phyloP scores from a whole-genome alignment of 2,888 invertebrate species.

The Amiota communis region DNA sequence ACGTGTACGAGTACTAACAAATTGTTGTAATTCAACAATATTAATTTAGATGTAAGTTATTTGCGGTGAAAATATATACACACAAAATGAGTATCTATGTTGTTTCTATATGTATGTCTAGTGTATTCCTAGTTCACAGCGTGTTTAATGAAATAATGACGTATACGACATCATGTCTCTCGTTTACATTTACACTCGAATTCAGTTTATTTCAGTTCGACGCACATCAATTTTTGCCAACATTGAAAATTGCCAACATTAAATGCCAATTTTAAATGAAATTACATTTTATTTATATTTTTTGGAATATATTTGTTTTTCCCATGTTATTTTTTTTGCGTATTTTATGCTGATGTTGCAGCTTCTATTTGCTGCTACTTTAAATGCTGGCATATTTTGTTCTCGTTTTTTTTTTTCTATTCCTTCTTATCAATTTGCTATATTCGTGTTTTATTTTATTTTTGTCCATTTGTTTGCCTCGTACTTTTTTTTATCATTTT shows the following conservation, averaged over 20 bases:
- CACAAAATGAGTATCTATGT: background rate
- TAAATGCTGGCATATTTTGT: background rate
- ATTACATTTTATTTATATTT: constrained; percentile 1
- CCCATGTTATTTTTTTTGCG: no score
- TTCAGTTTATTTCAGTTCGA: background rate
- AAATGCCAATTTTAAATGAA: constrained; percentile 16
- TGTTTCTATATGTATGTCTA: background rate
- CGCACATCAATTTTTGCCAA: background rate
- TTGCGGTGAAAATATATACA: background rate
- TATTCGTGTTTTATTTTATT: background rate
- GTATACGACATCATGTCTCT: constrained; percentile 22
- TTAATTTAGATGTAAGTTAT: constrained; percentile 22
- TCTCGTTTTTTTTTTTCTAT: background rate
- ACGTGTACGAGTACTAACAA: no score
- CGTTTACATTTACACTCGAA: background rate
- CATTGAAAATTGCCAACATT: background rate
- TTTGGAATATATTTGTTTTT: no score
- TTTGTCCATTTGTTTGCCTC: background rate
- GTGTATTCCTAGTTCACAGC: constrained; percentile 39
- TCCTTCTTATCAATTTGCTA: background rate
- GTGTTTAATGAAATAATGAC: constrained; percentile 56
- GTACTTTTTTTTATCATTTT: constrained; percentile 38
- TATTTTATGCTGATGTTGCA: background rate
- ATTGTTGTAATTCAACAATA: constrained; percentile 15
- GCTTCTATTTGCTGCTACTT: no score